Percentiles rank a stretch among this genome's conserved stretches.
phyloP scores from a whole-genome alignment of 2,797 vertebrate genomes.

The Diceros bicornis region DNA sequence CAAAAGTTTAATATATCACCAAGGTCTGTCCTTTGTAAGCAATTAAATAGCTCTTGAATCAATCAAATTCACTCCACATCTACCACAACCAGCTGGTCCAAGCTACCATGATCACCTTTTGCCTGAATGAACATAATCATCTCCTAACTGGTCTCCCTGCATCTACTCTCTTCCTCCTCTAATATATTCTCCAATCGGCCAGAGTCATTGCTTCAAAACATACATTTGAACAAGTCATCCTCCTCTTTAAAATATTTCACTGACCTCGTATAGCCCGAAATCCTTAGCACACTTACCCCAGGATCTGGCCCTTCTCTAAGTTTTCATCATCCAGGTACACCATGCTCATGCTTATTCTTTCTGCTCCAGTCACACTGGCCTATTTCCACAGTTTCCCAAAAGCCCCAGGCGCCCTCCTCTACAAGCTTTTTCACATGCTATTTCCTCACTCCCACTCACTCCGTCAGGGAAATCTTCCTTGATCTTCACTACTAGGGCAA shows the following conservation, averaged over 20 bases:
- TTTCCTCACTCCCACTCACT: background rate
- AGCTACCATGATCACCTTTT: background rate
- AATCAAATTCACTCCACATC: background rate
- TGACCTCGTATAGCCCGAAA: background rate
- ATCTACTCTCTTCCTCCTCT: background rate
- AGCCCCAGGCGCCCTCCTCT: background rate
- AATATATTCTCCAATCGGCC: background rate
- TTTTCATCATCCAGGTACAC: background rate
- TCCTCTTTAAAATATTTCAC: background rate
- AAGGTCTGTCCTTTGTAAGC: background rate
- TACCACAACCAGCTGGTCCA: background rate
- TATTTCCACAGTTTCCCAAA: conserved; percentile 8
- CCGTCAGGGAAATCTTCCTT: background rate
- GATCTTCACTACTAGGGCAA: conserved; percentile 46
- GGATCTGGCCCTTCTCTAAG: background rate
- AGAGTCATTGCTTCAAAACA: conserved; percentile 16
- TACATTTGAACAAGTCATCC: background rate
- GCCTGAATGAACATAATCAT: background rate
- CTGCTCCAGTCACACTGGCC: background rate
- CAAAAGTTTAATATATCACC: background rate
- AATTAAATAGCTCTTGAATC: background rate
- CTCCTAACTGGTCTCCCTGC: background rate
- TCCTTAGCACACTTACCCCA: background rate
- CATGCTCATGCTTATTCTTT: background rate
- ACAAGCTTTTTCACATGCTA: background rate